Evolutionary conservation across 2,888 invertebrate species (phyloP), one percentile per base, ranked within the genome.

Genomic region (Coenonympha glycerion): DNA sequence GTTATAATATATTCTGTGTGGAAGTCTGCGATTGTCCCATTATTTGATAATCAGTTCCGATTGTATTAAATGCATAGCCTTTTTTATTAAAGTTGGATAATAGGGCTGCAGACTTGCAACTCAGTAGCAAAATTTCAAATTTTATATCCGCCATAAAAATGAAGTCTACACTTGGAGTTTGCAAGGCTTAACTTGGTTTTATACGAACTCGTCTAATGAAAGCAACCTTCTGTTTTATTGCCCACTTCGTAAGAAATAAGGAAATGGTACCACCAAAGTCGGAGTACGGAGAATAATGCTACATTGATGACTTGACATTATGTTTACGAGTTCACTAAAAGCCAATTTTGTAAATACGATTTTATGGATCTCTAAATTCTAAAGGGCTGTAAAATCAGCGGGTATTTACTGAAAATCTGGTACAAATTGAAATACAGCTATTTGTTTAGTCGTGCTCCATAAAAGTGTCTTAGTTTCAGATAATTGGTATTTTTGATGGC

Each of bases 161-260:
- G 66, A 68, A 75, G 76, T 76, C 76, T 77, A 73, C 69, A 73
- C 74, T 73, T 74, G 66, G 66, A 73, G 73, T 71, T 68, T 63
- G 67, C 59, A 68, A 71, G 68, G 67, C 69, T 68, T 71, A 72
- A 76, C 73, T 73, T 68, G 69, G 71, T 70, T 76, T 79, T 80
- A 80, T 76, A 70, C 66, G 66, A 63, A 65, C 63, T 56, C 55
- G 64, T 70, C 73, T 80, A 82, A 84, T 83, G 76, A 83, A 79
- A 78, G 74, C 72, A 72, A 70, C 76, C 75, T 76, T 69, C 76
- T 75, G 75, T 78, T 84, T 84, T 79, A 85, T 77, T 73, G 77
- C 68, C 66, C 71, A 71, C 73, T 78, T 72, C 63, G 60, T 64
- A 67, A 70, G 66, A 59, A 62, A 60, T 60, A 61, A 57, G 49